Percentiles rank a stretch among this genome's conserved stretches.
These are phyloP conservation scores for Furcula furcula DNA, from an alignment of 2,888 invertebrate species.

Conservation along the genomic window DNA sequence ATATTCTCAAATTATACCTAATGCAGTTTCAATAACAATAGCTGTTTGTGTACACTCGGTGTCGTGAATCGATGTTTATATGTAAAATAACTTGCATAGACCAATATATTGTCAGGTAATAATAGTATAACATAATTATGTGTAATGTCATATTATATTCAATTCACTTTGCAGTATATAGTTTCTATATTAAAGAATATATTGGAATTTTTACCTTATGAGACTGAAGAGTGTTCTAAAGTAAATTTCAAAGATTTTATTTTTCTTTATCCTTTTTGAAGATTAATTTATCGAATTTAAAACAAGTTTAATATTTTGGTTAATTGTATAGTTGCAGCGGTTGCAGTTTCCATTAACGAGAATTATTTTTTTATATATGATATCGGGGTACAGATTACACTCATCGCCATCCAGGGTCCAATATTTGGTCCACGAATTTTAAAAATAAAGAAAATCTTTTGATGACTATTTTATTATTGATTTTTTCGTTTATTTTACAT, in stretches of 20 bases:
- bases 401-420: constrained; percentile 40
- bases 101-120: constrained; percentile 38
- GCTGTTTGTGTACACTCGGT: constrained; percentile 54
- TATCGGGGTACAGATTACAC: constrained; percentile 21
- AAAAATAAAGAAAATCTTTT: constrained; percentile 19
- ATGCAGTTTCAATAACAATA: constrained; percentile 43
- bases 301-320: no score
- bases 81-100: constrained; percentile 47
- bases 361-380: constrained; percentile 4
- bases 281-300: no score
- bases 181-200: constrained; percentile 35
- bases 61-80: constrained; percentile 66
- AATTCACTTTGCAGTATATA: constrained; percentile 18
- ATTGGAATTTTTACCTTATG: constrained; percentile 71
- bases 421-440: constrained; percentile 36
- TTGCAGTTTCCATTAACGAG: no score
- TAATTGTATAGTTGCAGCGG: no score
- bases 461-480: constrained; percentile 11
- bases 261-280: constrained; percentile 9
- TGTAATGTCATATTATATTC: constrained; percentile 16
- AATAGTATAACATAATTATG: constrained; percentile 6
- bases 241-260: constrained; percentile 46
- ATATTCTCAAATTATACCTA: constrained; percentile 15
- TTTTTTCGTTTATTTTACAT: constrained; percentile 3
- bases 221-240: constrained; percentile 80